These are phyloP conservation scores for Diabrotica virgifera DNA, from an alignment of 1,140 invertebrate genomes.

Conservation along the genomic window DNA sequence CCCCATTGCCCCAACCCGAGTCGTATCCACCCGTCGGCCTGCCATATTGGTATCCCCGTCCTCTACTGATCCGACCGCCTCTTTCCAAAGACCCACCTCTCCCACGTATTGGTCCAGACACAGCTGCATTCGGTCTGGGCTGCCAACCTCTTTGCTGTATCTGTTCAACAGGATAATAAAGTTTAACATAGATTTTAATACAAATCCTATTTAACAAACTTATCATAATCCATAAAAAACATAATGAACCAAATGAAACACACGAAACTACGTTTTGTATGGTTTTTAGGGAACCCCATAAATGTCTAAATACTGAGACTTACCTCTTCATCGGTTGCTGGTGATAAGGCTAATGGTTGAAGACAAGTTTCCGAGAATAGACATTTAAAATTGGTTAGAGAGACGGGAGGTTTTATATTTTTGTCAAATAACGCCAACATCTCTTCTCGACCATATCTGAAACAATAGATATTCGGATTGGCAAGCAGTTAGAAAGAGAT, in stretches of 20 bases:
- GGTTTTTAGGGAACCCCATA: neutral
- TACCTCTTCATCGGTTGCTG: slow-evolving; percentile 75
- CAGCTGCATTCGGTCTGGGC: slow-evolving; percentile 26
- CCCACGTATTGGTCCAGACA: slow-evolving; percentile 51
- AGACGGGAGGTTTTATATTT: slow-evolving; percentile 63
- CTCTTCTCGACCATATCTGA: slow-evolving; percentile 79
- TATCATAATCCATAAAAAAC: too few relatives aligned
- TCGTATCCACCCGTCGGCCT: slow-evolving; percentile 56
- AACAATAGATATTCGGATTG: neutral
- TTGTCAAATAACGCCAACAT: slow-evolving; percentile 78
- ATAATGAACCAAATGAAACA: too few relatives aligned
- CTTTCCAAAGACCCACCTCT: slow-evolving; percentile 45
- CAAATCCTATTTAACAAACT: too few relatives aligned
- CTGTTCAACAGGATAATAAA: neutral
- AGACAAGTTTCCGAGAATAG: slow-evolving; percentile 74
- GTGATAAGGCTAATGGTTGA: slow-evolving; percentile 71
- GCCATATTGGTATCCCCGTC: slow-evolving; percentile 58
- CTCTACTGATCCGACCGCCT: slow-evolving; percentile 49
- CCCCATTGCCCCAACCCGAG: slow-evolving; percentile 54
- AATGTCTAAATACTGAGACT: slow-evolving; percentile 17
- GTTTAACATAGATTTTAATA: neutral
- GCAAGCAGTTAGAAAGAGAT: too few relatives aligned
- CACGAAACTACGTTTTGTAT: neutral
- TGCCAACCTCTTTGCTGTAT: slow-evolving; percentile 34
- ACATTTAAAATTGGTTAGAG: slow-evolving; percentile 60